Evolutionary conservation across 1,140 invertebrate species (phyloP), one percentile per base, ranked within the genome.

Genomic region (Cotesia chilonis): DNA sequence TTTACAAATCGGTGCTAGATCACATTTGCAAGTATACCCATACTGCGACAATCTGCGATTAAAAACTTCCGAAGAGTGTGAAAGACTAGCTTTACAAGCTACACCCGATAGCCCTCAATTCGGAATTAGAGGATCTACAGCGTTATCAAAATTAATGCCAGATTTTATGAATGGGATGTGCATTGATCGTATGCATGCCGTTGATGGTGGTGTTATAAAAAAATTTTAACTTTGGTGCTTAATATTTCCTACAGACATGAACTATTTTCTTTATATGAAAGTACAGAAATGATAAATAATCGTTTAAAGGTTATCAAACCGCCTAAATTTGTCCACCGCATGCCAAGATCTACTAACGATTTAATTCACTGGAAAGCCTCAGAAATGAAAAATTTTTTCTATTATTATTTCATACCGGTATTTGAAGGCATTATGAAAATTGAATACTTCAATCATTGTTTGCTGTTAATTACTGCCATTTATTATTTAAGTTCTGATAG

Each of bases 141-240:
- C 66, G n/a, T 67, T 77, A 28, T 73, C 76, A 38, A 70, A 55
- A 51, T n/a, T 77, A 54, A 77, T 77, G 74, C 74, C 74, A 3
- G 68, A 76, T 74, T 76, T 74, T 63, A 66, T 74, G 1, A 52
- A 70, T 47, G 76, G 75, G 14, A 70, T 68, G 7, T 73, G 14
- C 4, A 76, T 75, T 37, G 76, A 77, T 12, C 37, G 76, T 37
- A 77, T 77, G 74, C 74, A 75, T 55, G 20, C 28, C 5, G 71
- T 77, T 36, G 76, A 75, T 17, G 61, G 71, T 10, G 76, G 66
- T 4, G 72, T 73, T 4, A 14, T 73, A 55, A 77, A 75, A 74
- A 75, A 70, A 3, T 73, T 35, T 77, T 41, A 41, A 41, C 35
- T 10, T 68, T 75, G 14, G 37, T 55, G n/a, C 75, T 73, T 59